Evolutionary conservation across 2,888 invertebrate species (phyloP), one percentile per base, ranked within the genome.

Genomic region (Torymus aiolomorphi): DNA sequence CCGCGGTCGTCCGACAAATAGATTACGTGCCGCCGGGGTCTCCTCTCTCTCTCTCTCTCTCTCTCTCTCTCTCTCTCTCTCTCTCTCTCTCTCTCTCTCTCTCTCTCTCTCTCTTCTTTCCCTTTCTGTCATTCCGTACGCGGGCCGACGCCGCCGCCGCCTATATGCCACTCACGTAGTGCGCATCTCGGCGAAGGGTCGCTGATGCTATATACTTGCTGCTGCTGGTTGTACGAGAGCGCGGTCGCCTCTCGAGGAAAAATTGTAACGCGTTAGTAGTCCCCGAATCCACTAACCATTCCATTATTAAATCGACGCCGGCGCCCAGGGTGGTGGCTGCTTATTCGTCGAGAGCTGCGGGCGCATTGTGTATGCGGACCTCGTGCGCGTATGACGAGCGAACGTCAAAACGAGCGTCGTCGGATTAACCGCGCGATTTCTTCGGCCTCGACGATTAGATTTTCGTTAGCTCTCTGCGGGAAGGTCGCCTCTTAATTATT

Each of bases 101-200:
- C n/a, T n/a, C n/a, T n/a, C 80, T 59, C 62, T 67, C 65, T 83
- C 85, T 82, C 83, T 84, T 83, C 82, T 81, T 82, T 84, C 82
- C 83, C 83, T 83, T 81, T 42, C 42, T 42, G 42, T 42, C 42
- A 42, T 42, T 42, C 42, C 42, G 42, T 42, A 42, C 42, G 42
- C 42, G 42, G 42, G 42, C 42, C 42, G 8, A 5, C 42, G 42
- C 84, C 82, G 80, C 80, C 83, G 83, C 80, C 82, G 86, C 86
- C 80, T 86, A 88, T 86, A 90, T 88, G 89, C 90, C 86, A 88
- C 89, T 89, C 90, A 90, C 90, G 90, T 90, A 88, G 86, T 86
- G 83, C 81, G 73, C 82, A 71, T 83, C 82, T 81, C 78, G 76
- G 62, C 81, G 74, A 78, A 71, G 74, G 76, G 56, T 24, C 51